Evolutionary conservation across 1,140 invertebrate genomes (phyloP).

Genomic region (Zaprionus taronus): DNA sequence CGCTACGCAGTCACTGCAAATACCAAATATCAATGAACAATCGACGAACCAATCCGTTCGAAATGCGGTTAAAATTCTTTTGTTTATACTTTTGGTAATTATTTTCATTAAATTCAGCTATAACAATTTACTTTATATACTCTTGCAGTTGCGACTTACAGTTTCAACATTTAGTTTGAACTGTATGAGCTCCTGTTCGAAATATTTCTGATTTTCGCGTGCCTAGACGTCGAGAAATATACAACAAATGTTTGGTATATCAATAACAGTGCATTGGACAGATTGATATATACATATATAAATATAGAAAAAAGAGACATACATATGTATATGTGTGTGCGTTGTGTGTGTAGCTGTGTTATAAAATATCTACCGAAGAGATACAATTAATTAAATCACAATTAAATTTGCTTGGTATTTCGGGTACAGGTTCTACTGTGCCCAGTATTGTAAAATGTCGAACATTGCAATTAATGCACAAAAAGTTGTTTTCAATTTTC

Average conservation of each 20-base stretch:
- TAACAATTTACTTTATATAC: conserved; percentile 29
- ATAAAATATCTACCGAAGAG: conserved; percentile 79
- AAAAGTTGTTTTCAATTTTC: conserved; percentile 84
- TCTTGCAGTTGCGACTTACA: conserved; percentile 75
- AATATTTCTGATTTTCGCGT: conserved; percentile 81
- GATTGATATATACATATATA: neutral
- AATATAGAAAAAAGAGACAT: neutral
- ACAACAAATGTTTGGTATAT: conserved; percentile 65
- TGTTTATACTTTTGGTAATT: neutral
- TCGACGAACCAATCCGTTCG: conserved; percentile 29
- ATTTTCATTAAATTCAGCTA: conserved; percentile 8
- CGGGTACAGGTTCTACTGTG: conserved; percentile 25
- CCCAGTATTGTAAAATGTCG: conserved; percentile 34
- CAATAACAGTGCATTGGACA: conserved; percentile 44
- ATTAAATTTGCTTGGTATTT: conserved; percentile 37
- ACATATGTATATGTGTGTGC: conserved; percentile 34
- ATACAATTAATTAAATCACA: conserved; percentile 41
- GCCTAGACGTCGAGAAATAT: conserved; percentile 80
- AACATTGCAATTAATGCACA: conserved; percentile 79
- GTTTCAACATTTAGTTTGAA: conserved; percentile 81
- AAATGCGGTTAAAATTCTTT: conserved; percentile 72
- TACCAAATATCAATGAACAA: conserved; percentile 22
- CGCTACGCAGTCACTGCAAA: conserved; percentile 75
- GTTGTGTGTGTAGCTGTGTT: conserved; percentile 31
- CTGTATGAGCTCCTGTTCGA: conserved; percentile 82